A percentile compares a stretch with the other conserved stretches of the same genome.
phyloP scores from a whole-genome alignment of 2,797 vertebrate species.

The Sebastes wilsoni region DNA sequence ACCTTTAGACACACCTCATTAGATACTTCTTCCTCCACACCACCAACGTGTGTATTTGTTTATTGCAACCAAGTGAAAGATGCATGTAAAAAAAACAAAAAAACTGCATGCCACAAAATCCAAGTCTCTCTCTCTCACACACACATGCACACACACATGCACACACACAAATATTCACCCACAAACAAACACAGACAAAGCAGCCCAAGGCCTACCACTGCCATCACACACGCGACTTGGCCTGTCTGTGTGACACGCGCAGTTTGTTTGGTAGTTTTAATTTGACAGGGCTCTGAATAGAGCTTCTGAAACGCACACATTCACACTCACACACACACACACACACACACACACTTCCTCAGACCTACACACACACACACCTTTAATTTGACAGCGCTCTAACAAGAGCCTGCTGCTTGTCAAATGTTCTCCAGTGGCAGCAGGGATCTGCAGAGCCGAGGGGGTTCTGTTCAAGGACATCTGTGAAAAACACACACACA shows the following conservation, averaged over 20 bases:
- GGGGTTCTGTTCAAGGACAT: slow-evolving; percentile 86
- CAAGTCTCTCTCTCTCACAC: slow-evolving; percentile 15
- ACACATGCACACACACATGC: slow-evolving; percentile 9
- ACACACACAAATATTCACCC: slow-evolving; percentile 38
- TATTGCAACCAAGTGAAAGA: slow-evolving; percentile 53
- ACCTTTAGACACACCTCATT: slow-evolving; percentile 46
- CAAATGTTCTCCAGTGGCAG: slow-evolving; percentile 82
- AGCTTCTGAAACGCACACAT: slow-evolving; percentile 63
- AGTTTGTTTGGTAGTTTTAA: slow-evolving; percentile 86
- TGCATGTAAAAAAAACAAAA: slow-evolving; percentile 30
- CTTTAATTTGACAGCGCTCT: slow-evolving; percentile 88
- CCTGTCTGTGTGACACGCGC: slow-evolving; percentile 76
- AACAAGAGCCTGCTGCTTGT: slow-evolving; percentile 86
- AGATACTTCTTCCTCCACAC: slow-evolving; percentile 22
- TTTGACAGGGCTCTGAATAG: slow-evolving; percentile 82
- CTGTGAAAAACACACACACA: slow-evolving; percentile 69
- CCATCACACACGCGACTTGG: slow-evolving; percentile 63
- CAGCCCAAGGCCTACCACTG: slow-evolving; percentile 63
- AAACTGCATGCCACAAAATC: slow-evolving; percentile 23
- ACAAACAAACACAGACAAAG: slow-evolving; percentile 74
- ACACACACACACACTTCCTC: slow-evolving; percentile 13
- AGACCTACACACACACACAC: slow-evolving; percentile 61
- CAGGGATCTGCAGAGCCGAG: slow-evolving; percentile 82
- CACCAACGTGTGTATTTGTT: slow-evolving; percentile 44
- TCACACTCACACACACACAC: slow-evolving; percentile 30